Evolutionary conservation across 2,113 vertebrate genomes (phyloP).

Genomic region (Amblyornis subalaris): DNA sequence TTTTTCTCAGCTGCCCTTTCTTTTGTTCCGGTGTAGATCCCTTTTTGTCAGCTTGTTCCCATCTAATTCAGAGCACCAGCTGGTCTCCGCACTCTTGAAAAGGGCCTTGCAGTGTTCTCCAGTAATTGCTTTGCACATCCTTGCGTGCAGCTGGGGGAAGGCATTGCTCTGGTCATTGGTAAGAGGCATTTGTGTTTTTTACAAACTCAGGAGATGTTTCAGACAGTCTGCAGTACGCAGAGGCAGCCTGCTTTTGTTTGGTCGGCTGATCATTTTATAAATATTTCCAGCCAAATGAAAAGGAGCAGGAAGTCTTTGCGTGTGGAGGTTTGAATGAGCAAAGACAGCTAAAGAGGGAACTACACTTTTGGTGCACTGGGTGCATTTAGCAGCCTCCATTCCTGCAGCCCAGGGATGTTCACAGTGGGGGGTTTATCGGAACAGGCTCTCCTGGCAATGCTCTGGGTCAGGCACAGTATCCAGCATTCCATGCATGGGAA

Average conservation of each 20-base stretch:
- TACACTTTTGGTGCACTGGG: not conserved
- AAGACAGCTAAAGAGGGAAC: not conserved
- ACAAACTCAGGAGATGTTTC: not conserved
- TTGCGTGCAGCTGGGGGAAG: not conserved
- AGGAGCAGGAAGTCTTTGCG: not conserved
- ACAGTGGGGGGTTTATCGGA: not conserved
- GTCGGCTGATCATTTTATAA: not conserved
- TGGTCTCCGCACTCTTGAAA: not conserved
- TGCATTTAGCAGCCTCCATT: not conserved
- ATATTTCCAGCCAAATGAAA: not conserved
- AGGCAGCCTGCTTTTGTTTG: not conserved
- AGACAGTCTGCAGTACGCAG: not conserved
- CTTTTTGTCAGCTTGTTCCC: not conserved
- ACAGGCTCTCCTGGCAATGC: not conserved
- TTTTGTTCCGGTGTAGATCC: not conserved
- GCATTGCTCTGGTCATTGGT: fast-evolving
- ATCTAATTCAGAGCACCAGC: not conserved
- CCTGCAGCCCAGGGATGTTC: not conserved
- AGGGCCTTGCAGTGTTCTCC: not conserved
- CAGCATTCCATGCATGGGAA: fast-evolving
- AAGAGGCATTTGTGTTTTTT: not conserved
- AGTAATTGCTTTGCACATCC: not conserved
- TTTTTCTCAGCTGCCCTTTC: not conserved
- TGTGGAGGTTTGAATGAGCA: not conserved
- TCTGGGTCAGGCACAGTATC: fast-evolving